These are phyloP conservation scores for Poecile montanus DNA, from an alignment of 2,797 vertebrate species.

Conservation along the genomic window DNA sequence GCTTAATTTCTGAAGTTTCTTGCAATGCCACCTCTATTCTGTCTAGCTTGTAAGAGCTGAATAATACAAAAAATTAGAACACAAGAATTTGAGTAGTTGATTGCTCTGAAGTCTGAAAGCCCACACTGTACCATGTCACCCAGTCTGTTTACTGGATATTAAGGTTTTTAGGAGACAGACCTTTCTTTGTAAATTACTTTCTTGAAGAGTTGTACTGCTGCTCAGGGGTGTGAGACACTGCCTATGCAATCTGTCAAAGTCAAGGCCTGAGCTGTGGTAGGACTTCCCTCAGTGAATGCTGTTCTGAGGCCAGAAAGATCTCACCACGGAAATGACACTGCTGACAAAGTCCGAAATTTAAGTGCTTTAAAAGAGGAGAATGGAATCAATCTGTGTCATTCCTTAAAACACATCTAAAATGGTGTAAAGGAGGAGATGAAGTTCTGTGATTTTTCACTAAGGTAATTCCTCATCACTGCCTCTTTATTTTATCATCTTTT, in stretches of 20 bases:
- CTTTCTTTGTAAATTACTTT: neutral
- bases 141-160: neutral
- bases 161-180: neutral
- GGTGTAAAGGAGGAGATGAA: neutral
- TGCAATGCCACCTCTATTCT: neutral
- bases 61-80: neutral
- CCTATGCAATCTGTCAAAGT: neutral
- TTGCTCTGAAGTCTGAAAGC: neutral
- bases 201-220: neutral
- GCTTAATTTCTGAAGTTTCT: slow-evolving; percentile 31
- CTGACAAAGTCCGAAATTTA: neutral
- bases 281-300: neutral
- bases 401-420: neutral
- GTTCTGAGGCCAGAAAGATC: neutral
- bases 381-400: neutral
- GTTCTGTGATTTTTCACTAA: neutral
- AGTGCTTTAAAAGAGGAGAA: neutral
- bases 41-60: neutral
- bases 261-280: neutral
- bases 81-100: neutral
- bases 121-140: rapidly evolving
- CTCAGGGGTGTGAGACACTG: neutral
- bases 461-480: neutral
- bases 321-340: neutral
- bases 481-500: neutral